Conservation (phyloP, 2,797 vertebrate genomes). For the Danionella dracula region DNA sequence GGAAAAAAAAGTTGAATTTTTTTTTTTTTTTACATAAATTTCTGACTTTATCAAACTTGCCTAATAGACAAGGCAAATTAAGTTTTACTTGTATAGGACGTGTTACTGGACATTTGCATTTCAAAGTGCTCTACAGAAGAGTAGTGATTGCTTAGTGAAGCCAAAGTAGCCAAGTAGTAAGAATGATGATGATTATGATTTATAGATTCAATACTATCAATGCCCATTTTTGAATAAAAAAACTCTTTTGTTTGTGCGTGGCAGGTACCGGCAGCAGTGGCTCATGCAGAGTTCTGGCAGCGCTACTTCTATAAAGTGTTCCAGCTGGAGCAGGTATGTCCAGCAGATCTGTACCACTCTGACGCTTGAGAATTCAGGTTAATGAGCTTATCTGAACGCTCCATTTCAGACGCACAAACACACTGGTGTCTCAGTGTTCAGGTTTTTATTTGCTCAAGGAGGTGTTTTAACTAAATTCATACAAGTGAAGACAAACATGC, state of each 20-base stretch:
- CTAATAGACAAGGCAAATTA: too few relatives aligned
- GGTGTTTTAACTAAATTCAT: not conserved
- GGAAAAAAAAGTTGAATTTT: too few relatives aligned
- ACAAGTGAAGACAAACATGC: not conserved
- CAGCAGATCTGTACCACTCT: not conserved
- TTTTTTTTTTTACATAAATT: too few relatives aligned
- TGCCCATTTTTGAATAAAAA: too few relatives aligned
- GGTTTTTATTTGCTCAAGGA: not conserved
- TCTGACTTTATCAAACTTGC: too few relatives aligned
- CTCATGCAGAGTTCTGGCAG: conserved; percentile 95
- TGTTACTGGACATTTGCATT: too few relatives aligned
- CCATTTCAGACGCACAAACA: not conserved
- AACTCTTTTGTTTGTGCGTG: not conserved
- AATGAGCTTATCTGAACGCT: not conserved
- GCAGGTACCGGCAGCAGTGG: conserved; percentile 88
- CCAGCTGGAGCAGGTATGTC: conserved; percentile 86
- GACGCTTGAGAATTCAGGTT: not conserved
- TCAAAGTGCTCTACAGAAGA: too few relatives aligned
- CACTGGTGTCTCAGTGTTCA: not conserved
- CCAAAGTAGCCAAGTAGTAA: too few relatives aligned
- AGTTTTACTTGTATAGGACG: too few relatives aligned
- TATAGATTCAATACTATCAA: too few relatives aligned
- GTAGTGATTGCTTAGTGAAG: too few relatives aligned
- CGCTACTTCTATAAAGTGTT: conserved; percentile 96
- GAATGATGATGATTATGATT: too few relatives aligned